These are phyloP conservation scores for Clanis bilineata DNA, from an alignment of 2,888 invertebrate species.

Conservation along the genomic window DNA sequence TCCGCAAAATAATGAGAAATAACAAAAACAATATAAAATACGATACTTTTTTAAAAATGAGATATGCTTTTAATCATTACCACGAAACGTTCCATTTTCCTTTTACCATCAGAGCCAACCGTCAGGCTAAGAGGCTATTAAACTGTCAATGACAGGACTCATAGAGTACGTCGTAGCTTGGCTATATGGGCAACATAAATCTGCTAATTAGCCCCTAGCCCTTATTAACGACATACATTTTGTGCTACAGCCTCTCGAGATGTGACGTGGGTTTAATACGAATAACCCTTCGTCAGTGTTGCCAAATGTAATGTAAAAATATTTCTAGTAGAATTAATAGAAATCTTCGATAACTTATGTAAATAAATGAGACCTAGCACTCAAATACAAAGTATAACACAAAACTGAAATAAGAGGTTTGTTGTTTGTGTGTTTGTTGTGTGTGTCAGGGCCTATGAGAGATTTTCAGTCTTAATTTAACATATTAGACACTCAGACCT, in stretches of 20 bases:
- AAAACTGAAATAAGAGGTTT: no score
- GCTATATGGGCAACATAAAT: slow-evolving; percentile 74
- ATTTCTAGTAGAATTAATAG: no score
- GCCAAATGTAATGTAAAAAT: no score
- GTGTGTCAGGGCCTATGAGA: no score
- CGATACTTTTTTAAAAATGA: background rate
- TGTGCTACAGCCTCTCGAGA: slow-evolving; percentile 62
- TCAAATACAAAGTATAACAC: no score
- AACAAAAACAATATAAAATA: background rate
- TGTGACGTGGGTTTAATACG: slow-evolving; percentile 66
- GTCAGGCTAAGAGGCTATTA: slow-evolving; percentile 24
- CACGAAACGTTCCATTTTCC: background rate
- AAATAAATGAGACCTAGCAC: no score
- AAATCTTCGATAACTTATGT: no score
- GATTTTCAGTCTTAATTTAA: no score
- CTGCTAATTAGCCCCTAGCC: slow-evolving; percentile 76
- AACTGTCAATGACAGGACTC: slow-evolving; percentile 65
- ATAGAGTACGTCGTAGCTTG: slow-evolving; percentile 57
- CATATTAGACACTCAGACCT: no score
- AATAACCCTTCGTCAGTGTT: no score
- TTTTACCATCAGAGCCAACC: slow-evolving; percentile 7
- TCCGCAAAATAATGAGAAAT: background rate
- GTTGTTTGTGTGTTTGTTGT: no score
- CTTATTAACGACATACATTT: slow-evolving; percentile 81
- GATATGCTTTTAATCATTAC: background rate